phyloP scores from a whole-genome alignment of 2,797 vertebrate species.

The Pristis pectinata region DNA sequence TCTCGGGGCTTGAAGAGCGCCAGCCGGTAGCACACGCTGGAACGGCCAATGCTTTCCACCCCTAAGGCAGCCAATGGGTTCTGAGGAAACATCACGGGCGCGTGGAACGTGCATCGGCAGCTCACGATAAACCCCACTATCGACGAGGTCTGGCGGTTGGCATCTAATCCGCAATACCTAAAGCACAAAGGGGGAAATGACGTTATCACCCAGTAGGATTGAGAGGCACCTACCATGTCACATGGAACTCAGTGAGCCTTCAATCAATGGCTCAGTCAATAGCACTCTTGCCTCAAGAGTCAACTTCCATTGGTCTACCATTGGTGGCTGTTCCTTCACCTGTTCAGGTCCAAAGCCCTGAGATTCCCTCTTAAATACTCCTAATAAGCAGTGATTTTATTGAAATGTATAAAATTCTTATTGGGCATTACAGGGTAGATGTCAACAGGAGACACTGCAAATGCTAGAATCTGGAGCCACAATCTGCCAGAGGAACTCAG shows the following conservation, averaged over 20 bases:
- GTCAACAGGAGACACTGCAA: too few species aligned
- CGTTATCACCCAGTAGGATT: neutral
- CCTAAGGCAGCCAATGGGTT: constrained; percentile 22
- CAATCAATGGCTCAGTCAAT: neutral
- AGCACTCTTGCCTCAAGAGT: neutral
- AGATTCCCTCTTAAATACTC: too few species aligned
- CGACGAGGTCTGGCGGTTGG: constrained; percentile 5
- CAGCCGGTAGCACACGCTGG: constrained; percentile 6
- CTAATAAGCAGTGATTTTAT: too few species aligned
- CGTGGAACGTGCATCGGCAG: constrained; percentile 7
- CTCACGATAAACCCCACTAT: constrained; percentile 9
- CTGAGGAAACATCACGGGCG: neutral
- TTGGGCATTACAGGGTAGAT: too few species aligned
- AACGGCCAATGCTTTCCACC: constrained; percentile 1
- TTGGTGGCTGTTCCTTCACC: neutral
- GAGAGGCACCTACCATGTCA: neutral
- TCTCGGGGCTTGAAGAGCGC: neutral
- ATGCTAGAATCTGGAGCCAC: too few species aligned
- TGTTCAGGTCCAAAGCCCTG: neutral
- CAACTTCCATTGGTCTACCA: neutral
- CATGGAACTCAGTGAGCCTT: neutral
- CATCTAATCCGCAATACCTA: constrained; percentile 22
- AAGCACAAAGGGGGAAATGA: neutral
- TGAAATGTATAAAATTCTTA: too few species aligned
- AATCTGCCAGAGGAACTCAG: too few species aligned